Conservation (phyloP, 2,113 vertebrate genomes). For the Callithrix jacchus region DNA sequence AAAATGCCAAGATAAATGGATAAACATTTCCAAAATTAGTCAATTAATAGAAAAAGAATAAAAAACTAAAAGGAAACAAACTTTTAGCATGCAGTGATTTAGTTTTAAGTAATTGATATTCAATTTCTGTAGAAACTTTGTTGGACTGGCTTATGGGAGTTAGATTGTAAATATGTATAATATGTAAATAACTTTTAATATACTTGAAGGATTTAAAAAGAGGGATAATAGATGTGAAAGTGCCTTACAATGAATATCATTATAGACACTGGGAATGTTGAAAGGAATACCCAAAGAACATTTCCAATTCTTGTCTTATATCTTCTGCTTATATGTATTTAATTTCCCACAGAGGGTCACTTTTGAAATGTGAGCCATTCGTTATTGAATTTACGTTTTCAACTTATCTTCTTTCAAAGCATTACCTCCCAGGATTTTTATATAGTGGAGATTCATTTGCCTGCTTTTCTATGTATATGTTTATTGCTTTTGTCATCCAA, state of each 20-base stretch:
- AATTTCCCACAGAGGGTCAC: slow-evolving; percentile 51
- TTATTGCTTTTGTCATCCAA: slow-evolving; percentile 60
- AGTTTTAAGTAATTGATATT: slow-evolving; percentile 47
- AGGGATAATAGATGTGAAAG: slow-evolving; percentile 52
- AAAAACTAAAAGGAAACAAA: background rate
- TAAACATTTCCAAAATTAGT: background rate
- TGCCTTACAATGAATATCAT: slow-evolving; percentile 39
- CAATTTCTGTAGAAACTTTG: slow-evolving; percentile 51
- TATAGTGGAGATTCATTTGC: background rate
- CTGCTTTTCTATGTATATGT: slow-evolving; percentile 29
- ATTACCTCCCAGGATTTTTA: slow-evolving; percentile 30
- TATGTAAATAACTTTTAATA: slow-evolving; percentile 67
- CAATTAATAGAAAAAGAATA: background rate
- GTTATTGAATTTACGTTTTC: slow-evolving; percentile 67
- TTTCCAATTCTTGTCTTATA: slow-evolving; percentile 65
- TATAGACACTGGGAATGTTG: slow-evolving; percentile 44
- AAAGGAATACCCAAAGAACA: slow-evolving; percentile 59
- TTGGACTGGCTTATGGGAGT: slow-evolving; percentile 7
- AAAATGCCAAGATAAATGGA: background rate
- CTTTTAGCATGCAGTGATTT: background rate
- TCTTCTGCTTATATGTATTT: slow-evolving; percentile 56
- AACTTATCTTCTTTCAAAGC: slow-evolving; percentile 47
- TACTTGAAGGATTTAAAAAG: slow-evolving; percentile 55
- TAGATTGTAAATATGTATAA: slow-evolving; percentile 69
- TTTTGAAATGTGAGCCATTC: slow-evolving; percentile 58